Evolutionary conservation across 2,113 vertebrate genomes (phyloP).

Genomic region (Taxidea taxus): DNA sequence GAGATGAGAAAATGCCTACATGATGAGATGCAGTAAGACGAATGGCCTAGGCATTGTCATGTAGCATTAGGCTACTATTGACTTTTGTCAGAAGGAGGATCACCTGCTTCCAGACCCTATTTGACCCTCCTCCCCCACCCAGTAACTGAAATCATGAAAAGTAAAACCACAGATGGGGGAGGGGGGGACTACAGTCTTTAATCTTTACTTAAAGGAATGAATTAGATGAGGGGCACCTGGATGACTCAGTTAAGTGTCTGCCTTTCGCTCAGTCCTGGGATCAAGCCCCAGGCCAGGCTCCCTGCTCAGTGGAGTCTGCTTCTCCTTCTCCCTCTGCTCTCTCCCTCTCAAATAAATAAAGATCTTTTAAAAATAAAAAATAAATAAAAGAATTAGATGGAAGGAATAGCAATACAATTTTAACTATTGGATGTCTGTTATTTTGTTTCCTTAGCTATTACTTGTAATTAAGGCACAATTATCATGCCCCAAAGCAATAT

Average conservation of each 20-base stretch:
- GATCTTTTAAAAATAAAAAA: background rate
- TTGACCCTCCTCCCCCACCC: background rate
- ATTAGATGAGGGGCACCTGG: background rate
- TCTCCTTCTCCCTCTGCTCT: background rate
- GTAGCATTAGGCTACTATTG: background rate
- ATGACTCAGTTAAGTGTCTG: background rate
- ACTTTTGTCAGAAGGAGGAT: background rate
- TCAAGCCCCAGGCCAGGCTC: background rate
- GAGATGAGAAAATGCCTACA: background rate
- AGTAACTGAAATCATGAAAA: background rate
- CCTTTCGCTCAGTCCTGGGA: background rate
- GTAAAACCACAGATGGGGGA: background rate
- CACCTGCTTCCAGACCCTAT: background rate
- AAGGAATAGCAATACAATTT: background rate
- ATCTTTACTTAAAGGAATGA: background rate
- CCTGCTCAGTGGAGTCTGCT: background rate
- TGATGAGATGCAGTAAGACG: background rate
- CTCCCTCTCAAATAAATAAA: background rate
- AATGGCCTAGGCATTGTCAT: background rate
- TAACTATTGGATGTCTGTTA: background rate
- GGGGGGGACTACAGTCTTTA: background rate
- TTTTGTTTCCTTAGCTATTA: background rate
- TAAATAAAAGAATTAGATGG: background rate
- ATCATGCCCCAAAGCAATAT: background rate
- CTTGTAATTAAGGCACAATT: background rate